phyloP scores from a whole-genome alignment of 2,888 invertebrate genomes.

The Metalampra italica region DNA sequence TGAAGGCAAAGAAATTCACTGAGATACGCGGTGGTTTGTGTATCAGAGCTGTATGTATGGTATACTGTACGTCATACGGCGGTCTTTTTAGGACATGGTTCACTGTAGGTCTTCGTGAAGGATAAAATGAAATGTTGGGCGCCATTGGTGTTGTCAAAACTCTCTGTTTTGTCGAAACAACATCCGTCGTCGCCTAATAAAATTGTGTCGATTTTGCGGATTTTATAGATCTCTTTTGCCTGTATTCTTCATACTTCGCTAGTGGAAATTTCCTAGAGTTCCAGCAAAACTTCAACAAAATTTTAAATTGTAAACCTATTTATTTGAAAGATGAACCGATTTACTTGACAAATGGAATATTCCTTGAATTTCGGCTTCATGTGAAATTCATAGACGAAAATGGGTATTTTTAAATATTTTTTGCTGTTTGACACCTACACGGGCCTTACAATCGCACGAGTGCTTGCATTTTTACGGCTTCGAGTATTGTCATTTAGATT shows the following conservation, averaged over 20 bases:
- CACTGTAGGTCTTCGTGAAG: constrained; percentile 4
- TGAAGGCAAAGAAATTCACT: constrained; percentile 51
- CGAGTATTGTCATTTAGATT: constrained; percentile 60
- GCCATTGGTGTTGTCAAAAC: background rate
- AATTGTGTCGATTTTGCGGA: too few relatives aligned
- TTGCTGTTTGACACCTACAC: constrained; percentile 34
- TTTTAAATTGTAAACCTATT: background rate
- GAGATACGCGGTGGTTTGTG: constrained; percentile 45
- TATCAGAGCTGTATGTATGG: constrained; percentile 15
- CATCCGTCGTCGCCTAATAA: too few relatives aligned
- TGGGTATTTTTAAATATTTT: background rate
- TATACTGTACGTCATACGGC: constrained; percentile 21
- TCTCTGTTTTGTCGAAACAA: too few relatives aligned
- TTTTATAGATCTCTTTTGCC: too few relatives aligned
- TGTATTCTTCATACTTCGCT: too few relatives aligned
- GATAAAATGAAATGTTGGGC: background rate
- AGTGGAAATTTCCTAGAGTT: background rate
- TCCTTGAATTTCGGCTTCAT: background rate
- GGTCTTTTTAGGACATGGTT: constrained; percentile 25
- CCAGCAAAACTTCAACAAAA: background rate
- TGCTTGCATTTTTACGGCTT: constrained; percentile 30
- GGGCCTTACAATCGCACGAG: constrained; percentile 15
- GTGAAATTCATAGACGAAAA: background rate
- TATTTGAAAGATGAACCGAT: background rate
- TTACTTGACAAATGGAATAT: background rate